Evolutionary conservation across 1,140 invertebrate genomes (phyloP), one percentile per base, ranked within the genome.

Genomic region (Bombyx mandarina): DNA sequence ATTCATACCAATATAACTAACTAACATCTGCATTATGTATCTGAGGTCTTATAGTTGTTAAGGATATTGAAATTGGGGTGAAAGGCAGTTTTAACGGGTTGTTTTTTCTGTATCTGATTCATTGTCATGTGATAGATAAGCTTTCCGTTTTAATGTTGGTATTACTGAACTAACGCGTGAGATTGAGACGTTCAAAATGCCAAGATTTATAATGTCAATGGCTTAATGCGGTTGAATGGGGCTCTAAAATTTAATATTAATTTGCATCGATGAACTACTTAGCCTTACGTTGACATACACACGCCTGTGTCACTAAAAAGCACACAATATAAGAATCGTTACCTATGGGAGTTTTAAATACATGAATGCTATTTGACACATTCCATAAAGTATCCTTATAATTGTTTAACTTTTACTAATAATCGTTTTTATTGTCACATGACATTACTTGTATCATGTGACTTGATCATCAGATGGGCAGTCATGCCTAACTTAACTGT

Each of bases 101-200:
- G 61, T 62, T 60, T 63, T 18, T 57, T 43, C 1, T 43, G 42
- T 53, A 48, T 56, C 50, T 43, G 43, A 49, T 57, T 66, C 54
- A 64, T 65, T 67, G 59, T 82, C 78, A 83, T 81, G 78, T 81
- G 80, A 83, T 72, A 67, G 66, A 73, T 64, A 68, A 54, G 35
- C 56, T 52, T 35, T 5, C 4, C 26, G 26, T 35, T 35, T 1
- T 35, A 35, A 35, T 35, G 75, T 79, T 78, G 75, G 73, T 68
- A 73, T 66, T 62, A 65, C 64, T 79, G 66, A 18, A 60, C 68
- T 59, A 7, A n/a, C 53, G 61, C 8, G 52, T 55, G 26, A 35
- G 26, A 18, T 18, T 18, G 12, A 35, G 26, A 35, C 4, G 4
- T 35, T 35, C 26, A 35, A 35, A 35, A 35, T 35, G 26, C 26